Evolutionary conservation across 1,140 invertebrate genomes (phyloP), one percentile per base, ranked within the genome.

Genomic region (Lucilia cuprina): DNA sequence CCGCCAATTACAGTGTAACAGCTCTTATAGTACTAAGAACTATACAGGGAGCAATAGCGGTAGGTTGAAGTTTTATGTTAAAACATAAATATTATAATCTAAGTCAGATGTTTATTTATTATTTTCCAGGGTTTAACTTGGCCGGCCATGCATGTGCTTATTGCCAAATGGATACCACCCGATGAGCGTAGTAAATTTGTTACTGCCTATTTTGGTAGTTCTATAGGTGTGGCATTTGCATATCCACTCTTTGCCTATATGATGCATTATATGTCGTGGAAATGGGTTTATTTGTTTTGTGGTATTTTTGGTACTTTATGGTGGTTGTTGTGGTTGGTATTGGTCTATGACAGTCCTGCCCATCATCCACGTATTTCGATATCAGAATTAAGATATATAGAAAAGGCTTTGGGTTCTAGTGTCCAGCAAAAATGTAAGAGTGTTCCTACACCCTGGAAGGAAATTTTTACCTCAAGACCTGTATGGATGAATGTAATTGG

Each of bases 161-260:
- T 96, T 17, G 95, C 95, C 0, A 94, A 95, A 87, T 98, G 97
- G 97, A 95, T 96, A 82, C 96, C 96, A 7, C 94, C 94, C 0
- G 93, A 94, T 83, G 96, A 97, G 89, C 93, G 96, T 74, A 96
- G 95, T 87, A 94, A 94, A 91, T 94, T 96, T 85, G 93, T 94
- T 5, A 94, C 94, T 35, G 92, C 95, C 35, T 96, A 95, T 88
- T 90, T 95, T 87, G 95, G 95, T 93, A 93, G 93, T 85, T 92
- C 89, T 70, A 92, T 96, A 4, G 95, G 95, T 4, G 94, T 94
- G 34, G 94, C 95, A 0, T 85, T 95, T 8, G 94, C 95, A 5
- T 95, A 94, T 87, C 94, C 94, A 2, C 88, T 96, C 25, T 95
- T 94, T 85, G 95, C 94, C 5, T 92, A 93, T 41, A 91, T 96